Evolutionary conservation across 1,140 invertebrate species (phyloP).

Genomic region (Drosophila neocordata): DNA sequence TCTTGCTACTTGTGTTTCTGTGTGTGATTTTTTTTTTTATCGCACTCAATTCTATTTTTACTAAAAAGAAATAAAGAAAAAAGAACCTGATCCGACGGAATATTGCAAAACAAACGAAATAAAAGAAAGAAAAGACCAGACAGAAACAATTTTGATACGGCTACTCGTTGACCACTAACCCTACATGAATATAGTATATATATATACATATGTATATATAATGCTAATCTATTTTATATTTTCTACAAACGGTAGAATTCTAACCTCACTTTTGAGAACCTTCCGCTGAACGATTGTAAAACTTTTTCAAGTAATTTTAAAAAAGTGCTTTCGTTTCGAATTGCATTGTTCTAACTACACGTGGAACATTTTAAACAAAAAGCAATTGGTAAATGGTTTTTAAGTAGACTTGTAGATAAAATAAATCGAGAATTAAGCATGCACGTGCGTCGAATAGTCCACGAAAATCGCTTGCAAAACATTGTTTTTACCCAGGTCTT

Average conservation of each 20-base stretch:
- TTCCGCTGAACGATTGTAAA: background rate
- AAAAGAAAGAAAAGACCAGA: background rate
- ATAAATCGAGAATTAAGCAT: too few relatives aligned
- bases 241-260: background rate
- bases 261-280: background rate
- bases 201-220: background rate
- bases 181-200: background rate
- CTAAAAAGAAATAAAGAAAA: background rate
- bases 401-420: too few relatives aligned
- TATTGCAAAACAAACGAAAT: background rate
- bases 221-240: background rate
- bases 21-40: slow-evolving; percentile 4
- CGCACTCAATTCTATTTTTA: slow-evolving; percentile 5
- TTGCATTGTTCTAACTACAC: too few relatives aligned
- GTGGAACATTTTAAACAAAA: too few relatives aligned
- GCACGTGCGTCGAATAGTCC: too few relatives aligned
- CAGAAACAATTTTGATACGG: background rate
- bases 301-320: background rate
- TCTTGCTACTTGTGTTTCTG: background rate
- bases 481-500: too few relatives aligned
- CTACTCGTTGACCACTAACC: background rate
- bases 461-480: too few relatives aligned
- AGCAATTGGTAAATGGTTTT: too few relatives aligned
- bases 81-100: background rate
- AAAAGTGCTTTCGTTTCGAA: too few relatives aligned